Percentiles rank a stretch among this genome's conserved stretches.
phyloP scores from a whole-genome alignment of 2,888 invertebrate genomes.

The Agrochola litura region DNA sequence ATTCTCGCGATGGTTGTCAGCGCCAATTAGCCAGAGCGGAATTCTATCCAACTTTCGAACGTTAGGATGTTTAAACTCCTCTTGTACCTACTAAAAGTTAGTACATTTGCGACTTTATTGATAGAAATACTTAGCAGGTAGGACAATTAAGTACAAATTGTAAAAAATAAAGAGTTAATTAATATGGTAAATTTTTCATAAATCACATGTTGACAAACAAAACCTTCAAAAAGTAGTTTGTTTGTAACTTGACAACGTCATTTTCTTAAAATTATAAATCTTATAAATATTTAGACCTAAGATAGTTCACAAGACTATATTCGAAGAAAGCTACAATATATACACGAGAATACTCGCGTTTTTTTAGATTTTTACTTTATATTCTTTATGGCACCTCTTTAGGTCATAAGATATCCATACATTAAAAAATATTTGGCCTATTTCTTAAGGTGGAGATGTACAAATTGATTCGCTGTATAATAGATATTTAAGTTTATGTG shows the following conservation, averaged over 20 bases:
- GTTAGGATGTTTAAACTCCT: conserved; percentile 26
- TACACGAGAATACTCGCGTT: no score
- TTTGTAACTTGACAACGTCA: background rate
- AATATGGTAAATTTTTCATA: no score
- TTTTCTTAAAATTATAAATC: background rate
- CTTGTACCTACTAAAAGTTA: background rate
- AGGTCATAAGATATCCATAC: no score
- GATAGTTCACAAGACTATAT: background rate
- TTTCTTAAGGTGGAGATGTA: no score
- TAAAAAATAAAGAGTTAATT: background rate
- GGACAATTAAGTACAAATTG: background rate
- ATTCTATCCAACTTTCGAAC: conserved; percentile 50
- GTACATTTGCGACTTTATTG: background rate
- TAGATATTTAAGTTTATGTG: background rate
- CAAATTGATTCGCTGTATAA: no score
- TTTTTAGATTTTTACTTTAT: no score
- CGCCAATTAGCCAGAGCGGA: conserved; percentile 56
- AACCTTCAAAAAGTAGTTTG: background rate
- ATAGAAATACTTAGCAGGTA: background rate
- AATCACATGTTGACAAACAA: background rate
- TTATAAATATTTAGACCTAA: no score
- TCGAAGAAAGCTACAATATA: background rate
- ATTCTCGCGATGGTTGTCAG: conserved; percentile 59
- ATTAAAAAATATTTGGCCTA: no score
- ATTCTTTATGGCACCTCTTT: no score